A percentile compares a stretch with the other conserved stretches of the same genome.
phyloP scores from a whole-genome alignment of 2,888 invertebrate species.

The Timema cristinae region DNA sequence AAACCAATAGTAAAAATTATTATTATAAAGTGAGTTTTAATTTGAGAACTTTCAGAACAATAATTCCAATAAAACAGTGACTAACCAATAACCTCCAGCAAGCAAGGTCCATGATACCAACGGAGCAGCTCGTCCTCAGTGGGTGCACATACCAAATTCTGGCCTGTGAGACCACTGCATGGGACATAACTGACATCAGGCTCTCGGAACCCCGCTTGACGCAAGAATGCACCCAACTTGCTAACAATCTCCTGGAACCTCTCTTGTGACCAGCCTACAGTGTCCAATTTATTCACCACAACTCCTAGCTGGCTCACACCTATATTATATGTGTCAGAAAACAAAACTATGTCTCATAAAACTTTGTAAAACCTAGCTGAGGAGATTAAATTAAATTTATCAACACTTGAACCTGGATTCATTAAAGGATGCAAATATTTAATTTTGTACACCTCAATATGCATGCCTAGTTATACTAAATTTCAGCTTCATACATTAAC shows the following conservation, averaged over 20 bases:
- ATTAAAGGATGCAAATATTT: too few relatives aligned
- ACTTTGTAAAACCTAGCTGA: too few relatives aligned
- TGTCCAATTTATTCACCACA: conserved; percentile 96
- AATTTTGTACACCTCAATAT: too few relatives aligned
- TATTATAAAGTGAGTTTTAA: too few relatives aligned
- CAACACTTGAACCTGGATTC: too few relatives aligned
- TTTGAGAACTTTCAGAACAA: too few relatives aligned
- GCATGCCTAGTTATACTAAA: too few relatives aligned
- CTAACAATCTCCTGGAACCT: conserved; percentile 85
- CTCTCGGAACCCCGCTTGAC: conserved; percentile 89
- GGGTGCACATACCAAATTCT: conserved; percentile 74
- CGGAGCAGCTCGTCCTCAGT: conserved; percentile 54
- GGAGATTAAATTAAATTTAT: too few relatives aligned
- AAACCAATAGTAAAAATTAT: too few relatives aligned
- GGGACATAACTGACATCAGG: conserved; percentile 85
- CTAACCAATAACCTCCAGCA: conserved; percentile 78
- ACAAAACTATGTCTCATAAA: conserved; percentile 5
- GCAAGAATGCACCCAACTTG: conserved; percentile 77
- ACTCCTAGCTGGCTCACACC: conserved; percentile 93
- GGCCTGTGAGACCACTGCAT: conserved; percentile 93
- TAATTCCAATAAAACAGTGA: conserved; percentile 2
- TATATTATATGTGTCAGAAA: conserved; percentile 38
- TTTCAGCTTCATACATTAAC: too few relatives aligned
- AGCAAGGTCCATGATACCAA: conserved; percentile 80
- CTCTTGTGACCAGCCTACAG: conserved; percentile 86